Percentiles rank a stretch among this genome's conserved stretches.
Conservation (phyloP, 2,888 invertebrate species). For the Morpho deidamia region DNA sequence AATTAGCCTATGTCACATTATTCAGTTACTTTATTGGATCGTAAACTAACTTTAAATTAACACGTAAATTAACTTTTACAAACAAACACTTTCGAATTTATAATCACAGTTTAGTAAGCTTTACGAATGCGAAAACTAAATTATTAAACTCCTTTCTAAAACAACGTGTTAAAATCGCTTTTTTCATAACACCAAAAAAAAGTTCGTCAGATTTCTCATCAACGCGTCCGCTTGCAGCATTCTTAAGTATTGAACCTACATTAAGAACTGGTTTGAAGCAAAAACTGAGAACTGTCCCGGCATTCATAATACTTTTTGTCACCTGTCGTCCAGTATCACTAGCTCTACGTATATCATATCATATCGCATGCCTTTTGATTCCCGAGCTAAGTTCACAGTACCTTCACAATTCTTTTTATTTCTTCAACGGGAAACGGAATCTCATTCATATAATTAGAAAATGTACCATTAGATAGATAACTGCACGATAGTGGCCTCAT, state of each 20-base stretch:
- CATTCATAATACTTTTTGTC: slow-evolving; percentile 70
- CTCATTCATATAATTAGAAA: slow-evolving; percentile 29
- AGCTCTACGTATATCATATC: slow-evolving; percentile 21
- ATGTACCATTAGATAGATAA: slow-evolving; percentile 15
- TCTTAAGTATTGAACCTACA: slow-evolving; percentile 40
- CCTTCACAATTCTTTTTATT: slow-evolving; percentile 22
- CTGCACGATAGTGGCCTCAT: background rate
- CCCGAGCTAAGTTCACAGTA: slow-evolving; percentile 10
- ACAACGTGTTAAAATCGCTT: background rate
- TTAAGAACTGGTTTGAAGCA: slow-evolving; percentile 57
- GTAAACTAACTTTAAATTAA: no score
- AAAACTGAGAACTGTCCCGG: slow-evolving; percentile 50
- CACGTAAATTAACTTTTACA: no score
- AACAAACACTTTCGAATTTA: no score
- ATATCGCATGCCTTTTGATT: slow-evolving; percentile 18
- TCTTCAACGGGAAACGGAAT: slow-evolving; percentile 23
- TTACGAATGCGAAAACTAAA: no score
- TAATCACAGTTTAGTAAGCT: no score
- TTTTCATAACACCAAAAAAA: slow-evolving; percentile 14
- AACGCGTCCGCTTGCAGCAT: slow-evolving; percentile 24
- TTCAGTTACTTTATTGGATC: no score
- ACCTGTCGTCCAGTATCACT: slow-evolving; percentile 40
- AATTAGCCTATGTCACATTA: no score
- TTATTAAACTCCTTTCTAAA: no score
- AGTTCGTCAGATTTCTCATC: slow-evolving; percentile 28